phyloP scores from a whole-genome alignment of 1,140 invertebrate species.

The Chelonus insularis region DNA sequence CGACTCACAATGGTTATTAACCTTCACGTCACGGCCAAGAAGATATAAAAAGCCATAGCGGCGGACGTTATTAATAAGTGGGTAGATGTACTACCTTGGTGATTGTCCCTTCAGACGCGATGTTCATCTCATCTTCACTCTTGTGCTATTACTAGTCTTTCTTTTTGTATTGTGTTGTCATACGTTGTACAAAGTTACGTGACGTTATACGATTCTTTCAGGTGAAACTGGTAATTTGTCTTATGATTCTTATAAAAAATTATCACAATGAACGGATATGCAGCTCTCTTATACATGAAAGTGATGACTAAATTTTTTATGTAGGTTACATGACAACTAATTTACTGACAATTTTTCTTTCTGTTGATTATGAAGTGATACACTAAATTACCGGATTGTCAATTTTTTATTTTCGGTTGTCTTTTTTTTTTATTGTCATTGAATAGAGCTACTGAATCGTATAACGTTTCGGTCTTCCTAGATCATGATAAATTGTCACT shows the following conservation, averaged over 20 bases:
- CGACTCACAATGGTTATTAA: conserved; percentile 51
- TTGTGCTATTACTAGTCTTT: not conserved
- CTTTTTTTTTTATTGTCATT: no score
- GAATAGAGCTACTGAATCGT: no score
- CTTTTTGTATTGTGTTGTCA: not conserved
- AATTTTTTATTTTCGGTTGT: no score
- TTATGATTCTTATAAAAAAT: not conserved
- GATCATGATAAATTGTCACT: no score
- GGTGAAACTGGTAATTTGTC: conserved; percentile 1
- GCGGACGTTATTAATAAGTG: conserved; percentile 44
- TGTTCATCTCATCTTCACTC: conserved; percentile 15
- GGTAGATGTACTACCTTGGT: conserved; percentile 30
- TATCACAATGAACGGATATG: not conserved
- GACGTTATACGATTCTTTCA: not conserved
- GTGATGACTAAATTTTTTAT: no score
- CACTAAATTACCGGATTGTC: no score
- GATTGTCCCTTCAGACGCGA: conserved; percentile 25
- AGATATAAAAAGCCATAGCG: conserved; percentile 24
- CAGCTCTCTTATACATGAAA: no score
- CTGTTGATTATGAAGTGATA: no score
- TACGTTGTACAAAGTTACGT: conserved; percentile 8
- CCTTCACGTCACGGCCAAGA: conserved; percentile 41
- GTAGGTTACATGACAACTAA: no score
- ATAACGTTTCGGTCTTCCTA: no score
- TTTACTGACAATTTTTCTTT: no score